phyloP scores from a whole-genome alignment of 2,888 invertebrate species.

The Augochlorella aurata region DNA sequence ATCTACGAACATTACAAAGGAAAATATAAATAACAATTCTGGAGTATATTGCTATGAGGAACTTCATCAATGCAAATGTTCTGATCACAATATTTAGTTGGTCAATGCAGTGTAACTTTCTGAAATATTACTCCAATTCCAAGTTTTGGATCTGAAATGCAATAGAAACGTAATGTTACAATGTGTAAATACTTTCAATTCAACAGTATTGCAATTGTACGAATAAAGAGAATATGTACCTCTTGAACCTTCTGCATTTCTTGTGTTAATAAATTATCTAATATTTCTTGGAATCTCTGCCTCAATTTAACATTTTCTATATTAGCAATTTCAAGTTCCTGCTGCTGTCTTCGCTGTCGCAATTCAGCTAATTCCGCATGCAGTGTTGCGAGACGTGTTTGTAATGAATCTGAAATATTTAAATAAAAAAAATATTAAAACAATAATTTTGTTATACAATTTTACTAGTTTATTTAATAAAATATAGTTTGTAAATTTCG shows the following conservation, averaged over 20 bases:
- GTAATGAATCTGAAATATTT: constrained; percentile 81
- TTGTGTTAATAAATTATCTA: constrained; percentile 89
- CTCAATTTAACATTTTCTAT: constrained; percentile 92
- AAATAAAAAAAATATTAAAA: background rate
- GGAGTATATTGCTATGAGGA: background rate
- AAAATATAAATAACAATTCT: background rate
- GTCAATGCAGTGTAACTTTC: background rate
- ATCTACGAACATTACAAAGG: background rate
- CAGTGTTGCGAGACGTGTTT: constrained; percentile 87
- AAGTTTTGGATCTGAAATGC: constrained; percentile 73
- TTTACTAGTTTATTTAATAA: background rate
- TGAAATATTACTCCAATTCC: constrained; percentile 65
- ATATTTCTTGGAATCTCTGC: constrained; percentile 91
- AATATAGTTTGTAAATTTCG: background rate
- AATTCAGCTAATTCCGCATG: constrained; percentile 89
- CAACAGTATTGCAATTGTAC: background rate
- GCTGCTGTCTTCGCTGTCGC: constrained; percentile 88
- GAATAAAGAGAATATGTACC: constrained; percentile 79
- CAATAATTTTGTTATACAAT: background rate
- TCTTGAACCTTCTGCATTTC: constrained; percentile 91
- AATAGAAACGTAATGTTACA: constrained; percentile 13
- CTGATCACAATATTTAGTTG: constrained; percentile 2
- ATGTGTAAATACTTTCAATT: too few relatives aligned
- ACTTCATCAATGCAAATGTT: constrained; percentile 5
- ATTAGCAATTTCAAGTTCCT: constrained; percentile 91